Base-by-base conservation (phyloP, 2,113 vertebrate species). In the Oenanthe oenanthe region DNA sequence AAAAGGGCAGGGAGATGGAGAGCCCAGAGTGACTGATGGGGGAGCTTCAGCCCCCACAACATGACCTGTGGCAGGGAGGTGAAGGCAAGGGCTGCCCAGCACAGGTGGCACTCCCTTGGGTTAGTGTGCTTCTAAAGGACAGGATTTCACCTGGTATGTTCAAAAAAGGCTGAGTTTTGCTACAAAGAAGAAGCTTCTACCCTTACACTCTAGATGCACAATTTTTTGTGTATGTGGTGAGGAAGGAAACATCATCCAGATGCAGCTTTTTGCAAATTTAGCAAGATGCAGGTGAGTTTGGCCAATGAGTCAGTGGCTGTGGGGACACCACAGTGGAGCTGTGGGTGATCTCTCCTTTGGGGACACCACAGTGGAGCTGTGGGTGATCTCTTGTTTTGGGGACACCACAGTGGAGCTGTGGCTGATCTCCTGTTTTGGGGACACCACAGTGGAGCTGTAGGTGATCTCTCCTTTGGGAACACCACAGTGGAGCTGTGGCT, bases 141-240 rank as follows among this genome's bases (percentile, higher is more conserved):
- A 32, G 10, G 4, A 36, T 73, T 86, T 54, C 38, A 54, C 25
- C 31, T 77, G 34, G 32, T 29, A 3, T 3, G 7, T 50, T 62
- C 11, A 28, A 51, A 48, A 51, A 32, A 28, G 2, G 6, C 26
- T 22, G 58, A 1, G 1, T 6, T 45, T 60, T 40, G 13, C 36
- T 40, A 18, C 15, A 21, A 10, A 2, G 1, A 5, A 58, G 15
- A 42, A 62, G 40, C 24, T 65, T 91, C 9, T 20, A 47, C 40
- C 32, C 34, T 68, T 0, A 0, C 4, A 0, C 26, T 72, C 40
- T 4, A 29, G 9, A 17, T 0, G 0, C 15, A 32, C 2, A 4
- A 2, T 72, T 66, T 2, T 61, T 84, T 71, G 20, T 34, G 12
- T 15, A 5, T 0, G 0, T 38, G 21, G 21, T 54, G 22, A 25